Base-by-base conservation (phyloP, 2,888 invertebrate genomes). In the Lucinisca nassula region DNA sequence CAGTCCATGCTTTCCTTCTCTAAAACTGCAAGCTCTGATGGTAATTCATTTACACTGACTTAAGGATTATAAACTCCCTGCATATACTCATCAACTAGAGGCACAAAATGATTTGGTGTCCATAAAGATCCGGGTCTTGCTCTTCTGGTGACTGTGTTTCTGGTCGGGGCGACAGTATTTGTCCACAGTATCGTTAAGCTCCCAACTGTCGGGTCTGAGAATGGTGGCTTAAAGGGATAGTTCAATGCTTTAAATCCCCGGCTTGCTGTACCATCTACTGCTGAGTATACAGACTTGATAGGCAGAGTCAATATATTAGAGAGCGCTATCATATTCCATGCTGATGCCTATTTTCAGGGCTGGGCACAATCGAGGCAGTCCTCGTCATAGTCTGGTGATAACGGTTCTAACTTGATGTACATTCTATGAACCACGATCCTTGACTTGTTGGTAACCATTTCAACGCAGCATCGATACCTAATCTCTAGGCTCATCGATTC, bases 161-260 rank as follows among this genome's bases (percentile, higher is more conserved):
- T 55, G 12, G 8, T 8, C 21, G 55, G 55, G 6, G 24, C 14
- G 4, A n/a, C 14, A 12, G 55, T 55, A 21, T 55, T 55, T 55
- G 55, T 55, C 55, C 55, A 55, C 24, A n/a, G 10, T 4, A 55
- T 55, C 14, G 55, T 55, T n/a, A 55, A 55, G 21, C 8, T 21
- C 21, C 55, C 55, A 4, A 12, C 21, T 21, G 8, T 21, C 6
- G 55, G 55, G 55, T 55, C 55, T 4, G 55, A 55, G 21, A 12
- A n/a, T 55, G 32, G 38, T 14, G 75, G 82, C 24, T 49, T 75
- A 14, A 81, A 37, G 27, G n/a, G 45, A 17, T 72, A n/a, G 24
- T 55, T 55, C 14, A 55, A n/a, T 55, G 55, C 4, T n/a, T 55
- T 55, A 21, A 55, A 55, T 6, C 12, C 12, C 14, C 12, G 12